Conservation (phyloP, 2,797 vertebrate species). For the Mionectes olivaceus region DNA sequence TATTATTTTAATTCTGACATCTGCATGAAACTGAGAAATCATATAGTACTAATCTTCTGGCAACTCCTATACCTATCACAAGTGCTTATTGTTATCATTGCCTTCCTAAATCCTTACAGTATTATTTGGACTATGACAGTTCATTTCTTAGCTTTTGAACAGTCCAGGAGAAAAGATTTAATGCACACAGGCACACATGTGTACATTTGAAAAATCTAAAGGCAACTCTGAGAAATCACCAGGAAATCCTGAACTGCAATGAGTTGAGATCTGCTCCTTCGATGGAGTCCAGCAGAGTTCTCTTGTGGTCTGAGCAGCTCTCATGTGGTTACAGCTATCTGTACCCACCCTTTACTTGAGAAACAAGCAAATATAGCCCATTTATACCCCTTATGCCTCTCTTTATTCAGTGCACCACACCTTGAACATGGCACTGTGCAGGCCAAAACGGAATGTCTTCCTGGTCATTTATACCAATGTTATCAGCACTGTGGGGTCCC, state of each 20-base stretch:
- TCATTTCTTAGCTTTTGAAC: neutral
- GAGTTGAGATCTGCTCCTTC: neutral
- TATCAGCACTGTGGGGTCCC: neutral
- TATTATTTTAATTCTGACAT: neutral
- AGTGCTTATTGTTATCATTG: neutral
- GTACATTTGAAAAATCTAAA: neutral
- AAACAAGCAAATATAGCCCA: neutral
- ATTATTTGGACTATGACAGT: neutral
- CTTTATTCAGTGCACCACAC: neutral
- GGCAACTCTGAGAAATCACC: neutral
- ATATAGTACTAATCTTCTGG: neutral
- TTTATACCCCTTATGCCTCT: neutral
- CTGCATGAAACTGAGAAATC: neutral
- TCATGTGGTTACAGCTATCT: neutral
- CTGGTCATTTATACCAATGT: neutral
- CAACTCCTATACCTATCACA: neutral
- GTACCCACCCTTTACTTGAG: neutral
- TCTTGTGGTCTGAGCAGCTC: neutral
- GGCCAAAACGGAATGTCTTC: neutral
- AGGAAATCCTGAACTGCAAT: neutral
- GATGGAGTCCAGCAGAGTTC: neutral
- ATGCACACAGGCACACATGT: neutral
- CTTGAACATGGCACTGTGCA: fast-evolving
- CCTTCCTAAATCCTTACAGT: neutral
- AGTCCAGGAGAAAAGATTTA: neutral